phyloP scores from a whole-genome alignment of 1,140 invertebrate genomes.

The Philotrypesis tridentata region DNA sequence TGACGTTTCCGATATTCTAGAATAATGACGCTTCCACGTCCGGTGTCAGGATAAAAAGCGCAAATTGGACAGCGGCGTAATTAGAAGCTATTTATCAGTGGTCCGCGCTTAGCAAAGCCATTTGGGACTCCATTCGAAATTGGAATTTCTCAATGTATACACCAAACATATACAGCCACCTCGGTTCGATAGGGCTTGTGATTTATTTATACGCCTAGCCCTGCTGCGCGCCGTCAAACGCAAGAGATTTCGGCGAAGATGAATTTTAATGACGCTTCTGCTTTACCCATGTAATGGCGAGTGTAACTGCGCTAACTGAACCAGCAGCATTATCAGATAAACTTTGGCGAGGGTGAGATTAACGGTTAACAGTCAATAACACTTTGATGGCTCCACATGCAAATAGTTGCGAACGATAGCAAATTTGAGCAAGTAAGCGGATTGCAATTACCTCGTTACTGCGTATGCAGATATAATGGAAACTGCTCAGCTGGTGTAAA shows the following conservation, averaged over 20 bases:
- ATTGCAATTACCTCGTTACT: constrained; percentile 9
- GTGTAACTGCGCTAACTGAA: neutral
- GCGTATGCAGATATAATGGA: neutral
- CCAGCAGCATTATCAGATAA: neutral
- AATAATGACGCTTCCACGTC: neutral
- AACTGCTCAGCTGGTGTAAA: neutral
- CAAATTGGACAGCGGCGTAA: constrained; percentile 53
- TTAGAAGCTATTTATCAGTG: constrained; percentile 59
- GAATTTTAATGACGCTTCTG: too few relatives aligned
- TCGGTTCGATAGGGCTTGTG: too few relatives aligned
- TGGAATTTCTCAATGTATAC: neutral
- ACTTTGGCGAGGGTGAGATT: neutral
- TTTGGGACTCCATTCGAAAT: constrained; percentile 4
- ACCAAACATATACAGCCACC: too few relatives aligned
- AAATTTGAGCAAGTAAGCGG: constrained; percentile 5
- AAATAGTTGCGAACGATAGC: neutral
- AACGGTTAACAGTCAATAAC: constrained; percentile 2
- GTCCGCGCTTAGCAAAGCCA: neutral
- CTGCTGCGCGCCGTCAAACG: too few relatives aligned
- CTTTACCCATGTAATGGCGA: too few relatives aligned
- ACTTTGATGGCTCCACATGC: neutral
- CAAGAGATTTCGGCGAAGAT: too few relatives aligned
- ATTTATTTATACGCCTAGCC: too few relatives aligned
- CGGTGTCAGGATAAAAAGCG: too few relatives aligned
- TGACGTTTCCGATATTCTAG: too few relatives aligned